A percentile compares a stretch with the other conserved stretches of the same genome.
Conservation (phyloP, 2,113 vertebrate genomes). For the Eublepharis macularius region DNA sequence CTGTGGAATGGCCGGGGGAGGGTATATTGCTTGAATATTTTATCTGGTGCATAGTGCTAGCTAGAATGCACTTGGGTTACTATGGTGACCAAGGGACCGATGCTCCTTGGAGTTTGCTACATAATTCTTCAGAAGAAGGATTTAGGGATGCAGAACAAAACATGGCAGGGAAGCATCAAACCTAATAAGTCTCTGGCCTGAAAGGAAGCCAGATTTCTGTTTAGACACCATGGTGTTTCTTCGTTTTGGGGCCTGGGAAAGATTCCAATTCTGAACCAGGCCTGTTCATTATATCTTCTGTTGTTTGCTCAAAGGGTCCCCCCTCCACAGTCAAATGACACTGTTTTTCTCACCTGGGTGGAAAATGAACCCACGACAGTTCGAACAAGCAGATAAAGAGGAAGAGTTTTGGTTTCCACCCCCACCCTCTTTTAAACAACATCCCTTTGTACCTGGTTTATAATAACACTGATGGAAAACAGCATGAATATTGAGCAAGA, state of each 20-base stretch:
- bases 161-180: conserved; percentile 53
- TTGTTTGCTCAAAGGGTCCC: conserved; percentile 60
- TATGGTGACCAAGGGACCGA: conserved; percentile 45
- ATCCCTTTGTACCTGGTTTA: conserved; percentile 67
- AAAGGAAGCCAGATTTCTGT: conserved; percentile 74
- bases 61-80: conserved; percentile 60
- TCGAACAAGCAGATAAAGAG: conserved; percentile 51
- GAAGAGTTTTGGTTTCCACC: conserved; percentile 36
- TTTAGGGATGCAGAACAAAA: conserved; percentile 68
- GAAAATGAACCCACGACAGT: conserved; percentile 65
- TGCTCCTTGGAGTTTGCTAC: conserved; percentile 59
- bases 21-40: conserved; percentile 26
- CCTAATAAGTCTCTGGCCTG: conserved; percentile 65
- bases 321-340: conserved; percentile 56
- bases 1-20: background rate
- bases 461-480: conserved; percentile 55
- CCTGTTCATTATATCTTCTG: conserved; percentile 67
- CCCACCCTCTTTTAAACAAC: conserved; percentile 59
- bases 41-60: conserved; percentile 39
- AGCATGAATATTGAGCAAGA: conserved; percentile 63
- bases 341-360: conserved; percentile 70
- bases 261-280: conserved; percentile 46
- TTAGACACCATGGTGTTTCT: conserved; percentile 64
- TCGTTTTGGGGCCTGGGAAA: conserved; percentile 67
- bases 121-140: conserved; percentile 58